phyloP scores from a whole-genome alignment of 2,113 vertebrate genomes.

The Apistogramma diplotaenia region DNA sequence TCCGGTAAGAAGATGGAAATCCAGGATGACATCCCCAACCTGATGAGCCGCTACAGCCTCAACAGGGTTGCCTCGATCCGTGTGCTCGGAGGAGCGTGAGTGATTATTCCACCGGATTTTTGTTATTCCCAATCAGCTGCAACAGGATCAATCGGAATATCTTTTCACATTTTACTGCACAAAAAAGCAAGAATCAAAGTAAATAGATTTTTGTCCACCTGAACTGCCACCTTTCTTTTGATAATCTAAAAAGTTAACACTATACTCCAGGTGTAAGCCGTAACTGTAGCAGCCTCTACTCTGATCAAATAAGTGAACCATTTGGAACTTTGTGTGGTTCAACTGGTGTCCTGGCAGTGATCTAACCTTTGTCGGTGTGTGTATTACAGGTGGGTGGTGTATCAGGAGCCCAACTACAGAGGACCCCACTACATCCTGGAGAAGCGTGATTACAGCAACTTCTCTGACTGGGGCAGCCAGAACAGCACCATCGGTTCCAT shows the following conservation, averaged over 20 bases:
- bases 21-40: constrained; percentile 75
- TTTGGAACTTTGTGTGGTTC: background rate
- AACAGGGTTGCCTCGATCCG: constrained; percentile 73
- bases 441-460: constrained; percentile 77
- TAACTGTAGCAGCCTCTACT: too few species aligned
- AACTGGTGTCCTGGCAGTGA: background rate
- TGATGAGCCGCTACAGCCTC: constrained; percentile 74
- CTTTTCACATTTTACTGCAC: too few species aligned
- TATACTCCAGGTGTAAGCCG: too few species aligned
- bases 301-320: background rate
- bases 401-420: constrained; percentile 81
- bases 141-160: too few species aligned
- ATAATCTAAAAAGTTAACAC: too few species aligned
- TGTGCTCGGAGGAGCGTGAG: constrained; percentile 72
- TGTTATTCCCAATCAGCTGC: too few species aligned
- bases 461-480: constrained; percentile 78
- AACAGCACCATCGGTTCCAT: constrained; percentile 77
- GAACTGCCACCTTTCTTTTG: too few species aligned
- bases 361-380: background rate
- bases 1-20: constrained; percentile 79
- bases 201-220: too few species aligned
- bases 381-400: constrained; percentile 74
- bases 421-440: constrained; percentile 77
- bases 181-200: too few species aligned
- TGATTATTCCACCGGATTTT: background rate